Base-by-base conservation (phyloP, 2,113 vertebrate species). In the Lepisosteus osseus region DNA sequence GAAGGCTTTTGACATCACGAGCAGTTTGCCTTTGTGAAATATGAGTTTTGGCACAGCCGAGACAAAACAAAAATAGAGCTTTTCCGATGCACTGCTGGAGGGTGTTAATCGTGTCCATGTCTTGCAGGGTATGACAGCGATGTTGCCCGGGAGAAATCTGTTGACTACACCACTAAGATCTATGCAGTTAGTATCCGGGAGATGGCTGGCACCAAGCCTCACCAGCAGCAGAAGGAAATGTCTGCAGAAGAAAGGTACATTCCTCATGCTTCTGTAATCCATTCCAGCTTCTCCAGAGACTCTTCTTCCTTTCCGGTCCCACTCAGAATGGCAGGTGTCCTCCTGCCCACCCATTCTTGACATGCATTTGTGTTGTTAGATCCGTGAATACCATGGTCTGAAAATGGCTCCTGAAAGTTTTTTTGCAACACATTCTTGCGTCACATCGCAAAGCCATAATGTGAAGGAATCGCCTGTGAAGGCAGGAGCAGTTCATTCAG, bases 101-200 rank as follows among this genome's bases (percentile, higher is more conserved):
- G 5, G 47, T 51, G 29, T 29, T 29, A 51, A 51, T 51, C 47
- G 5, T 51, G 5, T 51, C 47, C 9, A 6, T 5, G 47, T 9
- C 9, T 51, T 51, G 62, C 87, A 99, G 97, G 97, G 15, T 99
- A 99, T 42, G 97, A 99, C 86, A 99, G 97, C 7, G 97, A 99
- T 2, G 95, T 99, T 44, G 95, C 96, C 6, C 90, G 94, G 71
- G 97, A 99, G 82, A 96, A 95, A 80, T 90, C 78, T 40, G 90
- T 94, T 70, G 97, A 98, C 75, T 99, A 98, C 65, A 91, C 95
- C 69, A 95, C 95, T 2, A 98, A 98, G 89, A 92, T 97, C 82
- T 96, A 95, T 64, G 95, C 96, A 0, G 90, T 92, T 75, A 95
- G 94, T 92, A 97, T 98, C 85, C 90, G 96, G 76, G 94, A 94